phyloP scores from a whole-genome alignment of 2,888 invertebrate genomes.

The Drosophila cognata region DNA sequence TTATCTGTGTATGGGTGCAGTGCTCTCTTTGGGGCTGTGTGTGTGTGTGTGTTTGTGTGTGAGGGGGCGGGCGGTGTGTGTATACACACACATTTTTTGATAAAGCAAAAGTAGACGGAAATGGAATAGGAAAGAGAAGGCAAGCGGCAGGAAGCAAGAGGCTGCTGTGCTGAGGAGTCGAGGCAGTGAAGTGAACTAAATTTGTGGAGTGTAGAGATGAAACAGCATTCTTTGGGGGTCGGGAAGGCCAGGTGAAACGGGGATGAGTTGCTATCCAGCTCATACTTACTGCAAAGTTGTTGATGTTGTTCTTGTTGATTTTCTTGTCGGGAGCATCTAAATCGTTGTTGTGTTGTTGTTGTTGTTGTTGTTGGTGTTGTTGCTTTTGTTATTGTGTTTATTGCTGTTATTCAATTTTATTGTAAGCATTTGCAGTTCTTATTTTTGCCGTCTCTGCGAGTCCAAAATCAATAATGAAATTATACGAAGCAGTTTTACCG shows the following conservation, averaged over 20 bases:
- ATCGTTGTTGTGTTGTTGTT: conserved; percentile 40
- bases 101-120: conserved; percentile 74
- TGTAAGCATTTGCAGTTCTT: conserved; percentile 39
- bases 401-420: conserved; percentile 52
- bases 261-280: conserved; percentile 40
- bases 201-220: conserved; percentile 56
- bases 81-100: conserved; percentile 61
- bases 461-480: conserved; percentile 54
- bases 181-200: conserved; percentile 72
- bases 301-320: conserved; percentile 38
- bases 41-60: conserved; percentile 14
- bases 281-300: conserved; percentile 77
- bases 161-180: conserved; percentile 61
- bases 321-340: conserved; percentile 33
- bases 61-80: conserved; percentile 9
- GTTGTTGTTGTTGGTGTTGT: conserved; percentile 34
- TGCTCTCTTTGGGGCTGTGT: conserved; percentile 36
- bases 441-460: conserved; percentile 32
- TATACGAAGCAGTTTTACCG: conserved; percentile 8
- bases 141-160: conserved; percentile 10
- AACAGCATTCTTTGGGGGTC: conserved; percentile 41
- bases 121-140: conserved; percentile 67
- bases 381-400: conserved; percentile 28
- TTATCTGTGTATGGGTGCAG: conserved; percentile 62
- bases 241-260: conserved; percentile 55